Conservation (phyloP, 2,888 invertebrate genomes). For the Allophyes oxyacanthae region DNA sequence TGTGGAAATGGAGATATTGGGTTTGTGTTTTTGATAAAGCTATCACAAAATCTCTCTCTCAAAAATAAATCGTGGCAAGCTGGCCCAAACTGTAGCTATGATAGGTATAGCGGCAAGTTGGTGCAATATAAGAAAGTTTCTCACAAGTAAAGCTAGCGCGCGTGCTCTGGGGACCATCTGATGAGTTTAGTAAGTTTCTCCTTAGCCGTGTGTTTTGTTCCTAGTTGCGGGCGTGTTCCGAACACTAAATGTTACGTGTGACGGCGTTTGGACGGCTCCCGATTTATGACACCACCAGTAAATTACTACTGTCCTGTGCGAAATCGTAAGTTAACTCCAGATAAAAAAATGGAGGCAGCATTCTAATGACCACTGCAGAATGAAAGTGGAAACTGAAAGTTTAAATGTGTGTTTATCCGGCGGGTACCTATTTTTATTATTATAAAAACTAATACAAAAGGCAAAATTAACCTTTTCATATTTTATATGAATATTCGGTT, state of each 20-base stretch:
- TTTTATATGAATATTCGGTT: no score
- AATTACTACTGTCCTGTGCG: constrained; percentile 16
- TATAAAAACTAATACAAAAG: no score
- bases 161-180: constrained; percentile 76
- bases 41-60: constrained; percentile 22
- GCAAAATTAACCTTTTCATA: no score
- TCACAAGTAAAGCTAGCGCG: constrained; percentile 74
- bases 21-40: constrained; percentile 38
- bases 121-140: constrained; percentile 80
- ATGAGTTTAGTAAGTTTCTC: constrained; percentile 85
- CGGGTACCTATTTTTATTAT: no score
- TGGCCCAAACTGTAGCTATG: constrained; percentile 61
- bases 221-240: constrained; percentile 69
- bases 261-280: constrained; percentile 18
- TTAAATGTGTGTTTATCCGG: no score
- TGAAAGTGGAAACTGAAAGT: no score
- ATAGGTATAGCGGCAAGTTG: constrained; percentile 67
- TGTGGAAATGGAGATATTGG: constrained; percentile 11
- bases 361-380: background rate
- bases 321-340: background rate
- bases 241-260: constrained; percentile 68
- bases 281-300: constrained; percentile 25
- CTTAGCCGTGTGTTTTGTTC: constrained; percentile 71
- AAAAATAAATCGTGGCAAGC: constrained; percentile 43
- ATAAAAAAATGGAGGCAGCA: background rate